Percentiles rank a stretch among this genome's conserved stretches.
Conservation (phyloP, 2,888 invertebrate species). For the Lasioglossum malachurum region DNA sequence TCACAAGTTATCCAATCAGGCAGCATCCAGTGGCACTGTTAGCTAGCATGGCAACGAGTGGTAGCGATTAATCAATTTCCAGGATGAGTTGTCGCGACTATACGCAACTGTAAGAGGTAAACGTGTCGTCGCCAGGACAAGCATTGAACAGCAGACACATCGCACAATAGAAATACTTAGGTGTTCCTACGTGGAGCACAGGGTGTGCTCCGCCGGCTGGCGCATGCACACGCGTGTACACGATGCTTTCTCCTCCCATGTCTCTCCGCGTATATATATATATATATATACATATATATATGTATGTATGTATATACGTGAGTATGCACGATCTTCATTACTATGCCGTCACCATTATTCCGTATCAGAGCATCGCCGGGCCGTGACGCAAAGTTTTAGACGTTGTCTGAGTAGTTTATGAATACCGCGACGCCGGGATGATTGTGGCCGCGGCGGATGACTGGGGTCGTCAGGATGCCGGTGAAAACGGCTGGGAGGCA, state of each 20-base stretch:
- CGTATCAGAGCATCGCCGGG: constrained; percentile 73
- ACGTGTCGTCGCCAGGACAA: not conserved
- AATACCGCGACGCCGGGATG: constrained; percentile 70
- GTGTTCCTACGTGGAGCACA: constrained; percentile 1
- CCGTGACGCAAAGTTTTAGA: constrained; percentile 72
- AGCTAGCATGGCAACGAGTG: not conserved
- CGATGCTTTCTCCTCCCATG: not conserved
- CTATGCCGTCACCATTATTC: constrained; percentile 69
- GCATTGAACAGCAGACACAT: constrained; percentile 5
- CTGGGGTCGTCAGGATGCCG: constrained; percentile 52
- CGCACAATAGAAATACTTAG: constrained; percentile 31
- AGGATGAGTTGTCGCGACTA: not conserved
- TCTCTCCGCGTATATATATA: not conserved
- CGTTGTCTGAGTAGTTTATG: constrained; percentile 78
- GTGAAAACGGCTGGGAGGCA: constrained; percentile 37
- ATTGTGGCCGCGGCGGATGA: constrained; percentile 58
- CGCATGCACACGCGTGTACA: constrained; percentile 4
- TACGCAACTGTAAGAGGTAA: not conserved
- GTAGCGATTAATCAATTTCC: constrained; percentile 32
- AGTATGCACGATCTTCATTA: constrained; percentile 66
- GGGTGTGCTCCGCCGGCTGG: not conserved
- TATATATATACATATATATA: too few species aligned
- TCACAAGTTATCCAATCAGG: not conserved
- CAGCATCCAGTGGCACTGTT: too few species aligned
- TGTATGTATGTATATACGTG: not conserved